Percentiles rank a stretch among this genome's conserved stretches.
These are phyloP conservation scores for Menidia menidia DNA, from an alignment of 2,797 vertebrate genomes.

Conservation along the genomic window DNA sequence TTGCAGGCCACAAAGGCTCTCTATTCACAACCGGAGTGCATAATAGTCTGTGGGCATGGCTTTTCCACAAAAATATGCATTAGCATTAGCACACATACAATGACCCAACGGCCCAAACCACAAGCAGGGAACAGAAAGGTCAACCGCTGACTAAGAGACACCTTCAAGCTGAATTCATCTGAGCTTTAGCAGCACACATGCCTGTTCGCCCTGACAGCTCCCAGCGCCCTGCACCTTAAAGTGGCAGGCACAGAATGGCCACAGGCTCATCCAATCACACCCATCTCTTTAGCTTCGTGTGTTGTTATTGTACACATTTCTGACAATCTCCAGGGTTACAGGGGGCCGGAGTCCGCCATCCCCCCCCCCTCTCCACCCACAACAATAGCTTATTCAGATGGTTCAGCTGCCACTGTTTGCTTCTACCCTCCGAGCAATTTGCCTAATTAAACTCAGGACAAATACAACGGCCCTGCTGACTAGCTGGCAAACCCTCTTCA, in stretches of 20 bases:
- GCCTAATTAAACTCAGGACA: constrained; percentile 47
- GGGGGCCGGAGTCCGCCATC: constrained; percentile 8
- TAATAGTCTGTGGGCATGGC: neutral
- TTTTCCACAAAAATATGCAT: neutral
- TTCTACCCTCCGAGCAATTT: constrained; percentile 44
- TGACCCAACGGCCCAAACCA: neutral
- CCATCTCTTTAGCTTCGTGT: constrained; percentile 1
- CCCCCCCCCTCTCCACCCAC: constrained; percentile 18
- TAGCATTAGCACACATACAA: neutral
- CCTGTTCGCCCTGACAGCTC: constrained; percentile 32
- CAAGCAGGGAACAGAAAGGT: constrained; percentile 2
- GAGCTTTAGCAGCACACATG: constrained; percentile 35
- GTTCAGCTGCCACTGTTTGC: constrained; percentile 62
- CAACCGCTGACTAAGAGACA: constrained; percentile 35
- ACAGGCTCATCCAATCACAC: constrained; percentile 11
- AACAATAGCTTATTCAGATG: constrained; percentile 55
- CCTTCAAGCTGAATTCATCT: constrained; percentile 34
- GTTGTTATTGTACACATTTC: constrained; percentile 5
- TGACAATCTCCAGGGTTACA: constrained; percentile 7
- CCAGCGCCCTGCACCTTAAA: constrained; percentile 5
- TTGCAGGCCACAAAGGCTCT: neutral
- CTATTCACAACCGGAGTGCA: neutral
- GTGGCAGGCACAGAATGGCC: constrained; percentile 5
- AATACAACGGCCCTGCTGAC: constrained; percentile 20
- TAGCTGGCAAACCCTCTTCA: constrained; percentile 2